These are phyloP conservation scores for Rhodophaea formosa DNA, from an alignment of 2,888 invertebrate genomes.

Conservation along the genomic window DNA sequence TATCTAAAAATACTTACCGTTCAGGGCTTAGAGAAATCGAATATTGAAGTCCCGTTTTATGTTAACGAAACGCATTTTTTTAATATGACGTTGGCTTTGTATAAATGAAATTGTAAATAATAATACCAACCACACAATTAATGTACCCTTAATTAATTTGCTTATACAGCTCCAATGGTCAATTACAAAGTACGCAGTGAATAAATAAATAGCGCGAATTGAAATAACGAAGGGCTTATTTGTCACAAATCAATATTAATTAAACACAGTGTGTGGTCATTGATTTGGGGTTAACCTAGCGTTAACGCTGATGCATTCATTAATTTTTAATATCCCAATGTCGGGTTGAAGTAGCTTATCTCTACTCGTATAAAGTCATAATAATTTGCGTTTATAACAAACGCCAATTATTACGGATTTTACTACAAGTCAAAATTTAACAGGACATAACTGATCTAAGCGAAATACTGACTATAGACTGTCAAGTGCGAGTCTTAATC, in stretches of 20 bases:
- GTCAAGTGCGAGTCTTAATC: too few species aligned
- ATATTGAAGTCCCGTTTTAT: too few species aligned
- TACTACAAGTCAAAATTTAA: too few species aligned
- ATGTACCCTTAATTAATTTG: background rate
- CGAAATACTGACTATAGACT: too few species aligned
- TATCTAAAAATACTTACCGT: too few species aligned
- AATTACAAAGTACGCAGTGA: background rate
- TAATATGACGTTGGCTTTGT: background rate
- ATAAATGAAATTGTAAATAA: background rate
- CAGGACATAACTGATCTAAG: too few species aligned
- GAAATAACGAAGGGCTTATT: background rate
- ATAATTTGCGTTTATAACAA: too few species aligned
- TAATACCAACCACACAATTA: background rate
- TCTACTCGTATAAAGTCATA: too few species aligned
- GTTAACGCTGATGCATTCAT: conserved; percentile 1
- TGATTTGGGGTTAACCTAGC: background rate
- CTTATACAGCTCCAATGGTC: background rate
- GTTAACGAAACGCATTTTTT: too few species aligned
- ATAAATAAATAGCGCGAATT: background rate
- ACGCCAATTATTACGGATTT: too few species aligned
- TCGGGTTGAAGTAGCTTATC: conserved; percentile 8
- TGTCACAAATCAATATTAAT: conserved; percentile 8
- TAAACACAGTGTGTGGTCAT: background rate
- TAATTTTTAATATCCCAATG: background rate
- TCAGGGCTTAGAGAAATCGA: too few species aligned